phyloP scores from a whole-genome alignment of 2,888 invertebrate species.

The Uropetala carovei region DNA sequence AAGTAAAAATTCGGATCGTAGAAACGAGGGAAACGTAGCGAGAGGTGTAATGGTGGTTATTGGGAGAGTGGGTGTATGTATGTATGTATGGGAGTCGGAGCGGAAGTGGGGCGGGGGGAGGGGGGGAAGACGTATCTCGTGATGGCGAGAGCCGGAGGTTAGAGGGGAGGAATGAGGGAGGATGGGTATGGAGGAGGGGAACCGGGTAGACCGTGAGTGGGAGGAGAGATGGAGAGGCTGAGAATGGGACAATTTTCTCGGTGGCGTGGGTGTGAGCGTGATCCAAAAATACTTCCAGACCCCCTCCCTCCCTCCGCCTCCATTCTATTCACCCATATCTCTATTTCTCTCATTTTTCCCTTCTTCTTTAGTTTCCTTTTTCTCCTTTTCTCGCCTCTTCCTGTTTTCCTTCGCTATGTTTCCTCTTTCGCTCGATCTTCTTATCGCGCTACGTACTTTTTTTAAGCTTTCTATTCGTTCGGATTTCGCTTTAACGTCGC shows the following conservation, averaged over 20 bases:
- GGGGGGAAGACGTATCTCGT: neutral
- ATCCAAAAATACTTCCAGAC: neutral
- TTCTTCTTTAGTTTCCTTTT: neutral
- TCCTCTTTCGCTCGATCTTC: neutral
- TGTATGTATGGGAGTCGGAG: neutral
- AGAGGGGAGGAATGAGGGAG: neutral
- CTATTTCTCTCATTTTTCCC: neutral
- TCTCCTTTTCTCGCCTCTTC: neutral
- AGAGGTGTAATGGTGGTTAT: neutral
- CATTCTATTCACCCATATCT: neutral
- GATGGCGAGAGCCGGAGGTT: neutral
- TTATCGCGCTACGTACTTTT: no score
- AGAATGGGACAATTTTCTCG: neutral
- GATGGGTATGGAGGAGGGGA: neutral
- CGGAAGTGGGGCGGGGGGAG: neutral
- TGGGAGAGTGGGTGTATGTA: neutral
- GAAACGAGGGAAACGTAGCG: neutral
- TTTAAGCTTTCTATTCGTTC: no score
- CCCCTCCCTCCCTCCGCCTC: neutral
- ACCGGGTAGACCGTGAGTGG: neutral
- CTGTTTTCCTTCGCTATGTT: neutral
- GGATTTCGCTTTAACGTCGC: no score
- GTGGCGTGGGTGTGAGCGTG: constrained; percentile 6
- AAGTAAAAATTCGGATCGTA: neutral
- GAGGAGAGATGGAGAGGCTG: neutral